A percentile compares a stretch with the other conserved stretches of the same genome.
These are phyloP conservation scores for Pilophorus perplexus DNA, from an alignment of 2,888 invertebrate species.

Conservation along the genomic window DNA sequence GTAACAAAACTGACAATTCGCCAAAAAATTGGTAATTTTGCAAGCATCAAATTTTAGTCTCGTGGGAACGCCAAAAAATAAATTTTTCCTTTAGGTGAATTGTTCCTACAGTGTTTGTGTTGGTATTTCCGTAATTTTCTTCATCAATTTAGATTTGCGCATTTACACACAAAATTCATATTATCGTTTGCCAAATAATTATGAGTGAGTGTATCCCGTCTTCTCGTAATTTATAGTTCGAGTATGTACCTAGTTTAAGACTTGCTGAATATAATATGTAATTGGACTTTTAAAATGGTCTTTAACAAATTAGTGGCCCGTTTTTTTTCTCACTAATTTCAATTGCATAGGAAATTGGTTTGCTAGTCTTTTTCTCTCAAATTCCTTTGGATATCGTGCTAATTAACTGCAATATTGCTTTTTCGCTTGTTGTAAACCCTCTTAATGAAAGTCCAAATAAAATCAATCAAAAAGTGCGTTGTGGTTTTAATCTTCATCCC, in stretches of 20 bases:
- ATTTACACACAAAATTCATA: no score
- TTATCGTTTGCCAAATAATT: neutral
- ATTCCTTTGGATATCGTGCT: slow-evolving; percentile 5
- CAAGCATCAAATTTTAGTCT: no score
- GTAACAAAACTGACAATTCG: neutral
- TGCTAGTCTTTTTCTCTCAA: slow-evolving; percentile 17
- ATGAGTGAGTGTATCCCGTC: neutral
- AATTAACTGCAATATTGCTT: slow-evolving; percentile 8
- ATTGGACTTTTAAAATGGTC: no score
- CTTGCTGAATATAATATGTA: no score
- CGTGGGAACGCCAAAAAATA: neutral
- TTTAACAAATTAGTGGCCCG: no score
- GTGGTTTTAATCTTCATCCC: no score
- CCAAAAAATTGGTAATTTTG: no score
- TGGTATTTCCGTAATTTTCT: no score
- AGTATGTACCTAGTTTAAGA: no score
- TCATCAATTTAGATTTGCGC: no score
- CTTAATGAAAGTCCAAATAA: neutral
- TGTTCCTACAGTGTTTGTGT: no score
- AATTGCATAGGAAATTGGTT: slow-evolving; percentile 11
- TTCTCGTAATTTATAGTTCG: neutral
- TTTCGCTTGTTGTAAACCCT: slow-evolving; percentile 2
- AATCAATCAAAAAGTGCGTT: slow-evolving; percentile 7
- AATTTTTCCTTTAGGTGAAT: neutral
- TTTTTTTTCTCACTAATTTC: slow-evolving; percentile 10